Evolutionary conservation across 1,140 invertebrate genomes (phyloP).

Genomic region (Drosophila takahashii): DNA sequence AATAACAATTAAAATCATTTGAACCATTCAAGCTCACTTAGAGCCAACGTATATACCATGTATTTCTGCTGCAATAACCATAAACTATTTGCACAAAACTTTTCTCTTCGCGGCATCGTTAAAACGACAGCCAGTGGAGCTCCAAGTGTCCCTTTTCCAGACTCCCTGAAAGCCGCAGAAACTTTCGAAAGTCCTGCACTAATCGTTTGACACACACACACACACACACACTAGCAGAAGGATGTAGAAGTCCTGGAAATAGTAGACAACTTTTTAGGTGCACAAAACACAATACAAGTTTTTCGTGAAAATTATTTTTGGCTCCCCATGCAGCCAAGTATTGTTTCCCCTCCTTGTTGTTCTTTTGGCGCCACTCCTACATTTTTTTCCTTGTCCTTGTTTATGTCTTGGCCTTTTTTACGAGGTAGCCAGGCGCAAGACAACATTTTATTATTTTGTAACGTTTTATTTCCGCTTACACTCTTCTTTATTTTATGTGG

Average conservation of each 20-base stretch:
- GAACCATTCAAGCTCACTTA: constrained; percentile 48
- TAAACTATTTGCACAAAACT: constrained; percentile 80
- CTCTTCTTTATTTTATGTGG: constrained; percentile 50
- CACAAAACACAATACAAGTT: constrained; percentile 48
- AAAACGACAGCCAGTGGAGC: constrained; percentile 42
- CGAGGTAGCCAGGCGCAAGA: constrained; percentile 35
- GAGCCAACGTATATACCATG: constrained; percentile 1
- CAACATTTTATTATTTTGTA: constrained; percentile 77
- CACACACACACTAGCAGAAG: not conserved
- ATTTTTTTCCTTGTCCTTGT: constrained; percentile 19
- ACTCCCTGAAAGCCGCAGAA: constrained; percentile 65
- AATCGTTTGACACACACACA: constrained; percentile 60
- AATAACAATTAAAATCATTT: constrained; percentile 79
- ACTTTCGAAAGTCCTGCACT: constrained; percentile 75
- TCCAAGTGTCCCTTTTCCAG: constrained; percentile 31
- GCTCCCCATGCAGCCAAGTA: constrained; percentile 48
- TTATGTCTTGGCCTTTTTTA: constrained; percentile 61
- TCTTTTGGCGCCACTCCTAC: constrained; percentile 25
- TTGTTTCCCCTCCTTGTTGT: constrained; percentile 22
- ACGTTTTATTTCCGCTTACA: constrained; percentile 76
- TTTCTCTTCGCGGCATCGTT: constrained; percentile 65
- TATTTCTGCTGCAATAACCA: constrained; percentile 65
- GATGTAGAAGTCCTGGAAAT: constrained; percentile 11
- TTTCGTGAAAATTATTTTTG: constrained; percentile 53
- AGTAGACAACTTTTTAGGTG: constrained; percentile 63